Conservation (phyloP, 1,140 invertebrate species). For the Eubasilissa regina region DNA sequence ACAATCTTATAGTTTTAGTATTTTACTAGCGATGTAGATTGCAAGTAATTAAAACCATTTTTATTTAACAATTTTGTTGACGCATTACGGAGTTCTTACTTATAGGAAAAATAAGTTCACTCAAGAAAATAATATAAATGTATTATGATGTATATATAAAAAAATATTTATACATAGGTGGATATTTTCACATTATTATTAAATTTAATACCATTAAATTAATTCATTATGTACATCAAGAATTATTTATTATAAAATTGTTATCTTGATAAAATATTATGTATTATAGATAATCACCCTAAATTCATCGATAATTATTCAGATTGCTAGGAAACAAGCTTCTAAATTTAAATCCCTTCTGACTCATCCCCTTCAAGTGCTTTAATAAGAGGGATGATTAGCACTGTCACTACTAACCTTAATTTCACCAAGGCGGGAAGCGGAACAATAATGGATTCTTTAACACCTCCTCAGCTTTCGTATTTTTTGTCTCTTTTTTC, state of each 20-base stretch:
- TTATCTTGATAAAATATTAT: no score
- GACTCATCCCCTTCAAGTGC: conserved; percentile 29
- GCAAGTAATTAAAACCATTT: no score
- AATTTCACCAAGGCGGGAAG: conserved; percentile 46
- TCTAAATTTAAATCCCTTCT: conserved; percentile 5
- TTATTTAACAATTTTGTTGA: no score
- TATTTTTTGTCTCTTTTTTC: conserved; percentile 47
- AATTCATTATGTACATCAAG: background rate
- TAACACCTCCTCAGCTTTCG: conserved; percentile 32
- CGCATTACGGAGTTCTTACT: no score
- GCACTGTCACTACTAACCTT: conserved; percentile 58
- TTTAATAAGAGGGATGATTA: conserved; percentile 50
- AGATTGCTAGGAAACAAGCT: conserved; percentile 36
- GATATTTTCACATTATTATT: no score
- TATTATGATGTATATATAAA: no score
- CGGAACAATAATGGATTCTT: conserved; percentile 45
- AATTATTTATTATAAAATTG: no score
- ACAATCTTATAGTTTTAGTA: no score
- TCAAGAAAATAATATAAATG: background rate
- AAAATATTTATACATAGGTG: no score
- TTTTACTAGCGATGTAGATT: no score
- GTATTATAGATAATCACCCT: background rate
- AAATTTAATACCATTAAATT: no score
- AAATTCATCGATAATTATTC: background rate
- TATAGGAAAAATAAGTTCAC: no score